Evolutionary conservation across 2,888 invertebrate species (phyloP).

Genomic region (Dioctria linearis): DNA sequence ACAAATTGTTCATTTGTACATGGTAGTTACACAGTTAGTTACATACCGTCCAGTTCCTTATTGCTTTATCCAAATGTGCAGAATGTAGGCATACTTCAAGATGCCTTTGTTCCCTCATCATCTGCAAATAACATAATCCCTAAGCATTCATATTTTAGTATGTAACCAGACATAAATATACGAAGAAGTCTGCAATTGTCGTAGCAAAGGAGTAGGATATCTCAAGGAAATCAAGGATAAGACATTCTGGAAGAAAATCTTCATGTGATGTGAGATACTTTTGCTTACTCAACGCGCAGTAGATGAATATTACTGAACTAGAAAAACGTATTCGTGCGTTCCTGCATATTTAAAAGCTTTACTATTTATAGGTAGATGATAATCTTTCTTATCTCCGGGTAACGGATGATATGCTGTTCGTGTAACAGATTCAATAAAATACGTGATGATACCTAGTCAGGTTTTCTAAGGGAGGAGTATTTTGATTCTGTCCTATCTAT

Average conservation of each 20-base stretch:
- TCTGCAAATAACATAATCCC: not conserved
- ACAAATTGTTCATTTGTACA: too few relatives aligned
- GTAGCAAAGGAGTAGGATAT: not conserved
- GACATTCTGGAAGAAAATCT: not conserved
- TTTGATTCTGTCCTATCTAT: constrained; percentile 1
- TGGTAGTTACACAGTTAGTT: not conserved
- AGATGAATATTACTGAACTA: not conserved
- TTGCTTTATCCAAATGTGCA: not conserved
- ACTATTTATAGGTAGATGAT: not conserved
- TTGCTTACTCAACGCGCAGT: not conserved
- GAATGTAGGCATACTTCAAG: not conserved
- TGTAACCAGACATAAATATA: not conserved
- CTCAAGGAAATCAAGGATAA: not conserved
- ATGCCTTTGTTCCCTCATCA: not conserved
- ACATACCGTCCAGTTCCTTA: not conserved
- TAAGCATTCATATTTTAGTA: not conserved
- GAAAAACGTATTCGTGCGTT: not conserved
- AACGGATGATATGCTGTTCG: constrained; percentile 32
- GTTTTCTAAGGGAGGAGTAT: not conserved
- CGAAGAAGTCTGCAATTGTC: not conserved
- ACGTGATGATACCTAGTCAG: constrained; percentile 7
- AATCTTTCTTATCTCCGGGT: constrained; percentile 23
- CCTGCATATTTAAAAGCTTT: constrained; percentile 8
- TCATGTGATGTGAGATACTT: not conserved
- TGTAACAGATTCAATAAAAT: constrained; percentile 39